These are phyloP conservation scores for Anodontia alba DNA, from an alignment of 2,888 invertebrate species.

Conservation along the genomic window DNA sequence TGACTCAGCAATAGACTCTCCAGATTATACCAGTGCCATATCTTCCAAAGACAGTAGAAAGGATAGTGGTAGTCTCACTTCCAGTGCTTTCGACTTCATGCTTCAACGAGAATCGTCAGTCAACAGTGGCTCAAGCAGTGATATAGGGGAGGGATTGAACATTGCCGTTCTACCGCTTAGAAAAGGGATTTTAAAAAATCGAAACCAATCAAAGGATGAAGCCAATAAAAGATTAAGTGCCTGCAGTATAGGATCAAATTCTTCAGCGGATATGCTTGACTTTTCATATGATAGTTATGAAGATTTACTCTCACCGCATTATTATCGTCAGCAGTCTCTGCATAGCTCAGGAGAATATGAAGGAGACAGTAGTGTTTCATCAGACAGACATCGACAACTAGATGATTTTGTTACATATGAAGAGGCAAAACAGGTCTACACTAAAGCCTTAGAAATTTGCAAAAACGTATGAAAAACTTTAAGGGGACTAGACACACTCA, in stretches of 20 bases:
- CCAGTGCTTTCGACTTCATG: slow-evolving; percentile 16
- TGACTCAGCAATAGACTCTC: slow-evolving; percentile 58
- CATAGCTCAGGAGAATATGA: slow-evolving; percentile 29
- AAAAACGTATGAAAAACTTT: slow-evolving; percentile 40
- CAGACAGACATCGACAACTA: slow-evolving; percentile 31
- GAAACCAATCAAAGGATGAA: slow-evolving; percentile 57
- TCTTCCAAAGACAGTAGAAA: slow-evolving; percentile 21
- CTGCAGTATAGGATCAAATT: slow-evolving; percentile 82
- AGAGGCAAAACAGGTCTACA: slow-evolving; percentile 65
- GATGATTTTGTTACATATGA: slow-evolving; percentile 50
- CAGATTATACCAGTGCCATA: slow-evolving; percentile 33
- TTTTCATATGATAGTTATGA: slow-evolving; percentile 82
- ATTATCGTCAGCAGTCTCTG: slow-evolving; percentile 34
- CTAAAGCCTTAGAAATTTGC: slow-evolving; percentile 67
- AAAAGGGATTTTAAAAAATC: slow-evolving; percentile 77
- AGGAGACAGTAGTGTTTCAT: slow-evolving; percentile 22
- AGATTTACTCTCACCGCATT: slow-evolving; percentile 51
- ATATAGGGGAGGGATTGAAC: slow-evolving; percentile 22
- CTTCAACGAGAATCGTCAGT: not conserved
- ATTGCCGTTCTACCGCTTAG: slow-evolving; percentile 65
- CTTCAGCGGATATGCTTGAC: slow-evolving; percentile 82
- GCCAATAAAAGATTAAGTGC: slow-evolving; percentile 79
- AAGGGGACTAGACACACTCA: not conserved
- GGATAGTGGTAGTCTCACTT: slow-evolving; percentile 11
- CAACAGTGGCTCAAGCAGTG: slow-evolving; percentile 33